These are phyloP conservation scores for Marmota monax DNA, from an alignment of 2,113 vertebrate genomes.

Conservation along the genomic window DNA sequence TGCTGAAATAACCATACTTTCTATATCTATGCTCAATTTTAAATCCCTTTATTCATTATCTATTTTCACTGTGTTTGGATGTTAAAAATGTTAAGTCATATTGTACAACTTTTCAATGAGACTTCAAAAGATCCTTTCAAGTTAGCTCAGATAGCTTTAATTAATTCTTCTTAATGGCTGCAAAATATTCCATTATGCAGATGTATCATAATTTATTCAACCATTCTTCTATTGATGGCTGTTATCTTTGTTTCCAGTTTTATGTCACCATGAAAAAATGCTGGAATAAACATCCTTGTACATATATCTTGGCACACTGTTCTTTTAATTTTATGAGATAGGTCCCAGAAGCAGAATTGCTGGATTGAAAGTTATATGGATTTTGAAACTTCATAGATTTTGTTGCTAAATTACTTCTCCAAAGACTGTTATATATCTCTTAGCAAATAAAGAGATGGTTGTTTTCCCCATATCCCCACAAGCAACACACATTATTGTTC, in stretches of 20 bases:
- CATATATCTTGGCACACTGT: background rate
- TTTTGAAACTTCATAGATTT: constrained; percentile 61
- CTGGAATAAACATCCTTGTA: constrained; percentile 12
- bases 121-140: background rate
- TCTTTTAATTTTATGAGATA: constrained; percentile 56
- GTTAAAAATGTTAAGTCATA: background rate
- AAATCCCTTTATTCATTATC: background rate
- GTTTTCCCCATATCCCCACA: background rate
- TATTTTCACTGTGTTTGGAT: background rate
- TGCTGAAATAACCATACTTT: background rate
- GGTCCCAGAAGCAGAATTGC: background rate
- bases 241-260: constrained; percentile 38
- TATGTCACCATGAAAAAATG: constrained; percentile 26
- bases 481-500: background rate
- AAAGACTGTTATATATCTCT: background rate
- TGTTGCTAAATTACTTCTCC: constrained; percentile 26
- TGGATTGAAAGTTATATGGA: constrained; percentile 18
- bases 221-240: background rate
- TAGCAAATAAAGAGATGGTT: constrained; percentile 41
- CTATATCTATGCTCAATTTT: background rate
- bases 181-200: background rate
- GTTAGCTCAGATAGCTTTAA: background rate
- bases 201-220: constrained; percentile 21
- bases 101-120: background rate
- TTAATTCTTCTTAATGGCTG: constrained; percentile 30